Conservation (phyloP, 2,888 invertebrate species). For the Hecatera dysodea region DNA sequence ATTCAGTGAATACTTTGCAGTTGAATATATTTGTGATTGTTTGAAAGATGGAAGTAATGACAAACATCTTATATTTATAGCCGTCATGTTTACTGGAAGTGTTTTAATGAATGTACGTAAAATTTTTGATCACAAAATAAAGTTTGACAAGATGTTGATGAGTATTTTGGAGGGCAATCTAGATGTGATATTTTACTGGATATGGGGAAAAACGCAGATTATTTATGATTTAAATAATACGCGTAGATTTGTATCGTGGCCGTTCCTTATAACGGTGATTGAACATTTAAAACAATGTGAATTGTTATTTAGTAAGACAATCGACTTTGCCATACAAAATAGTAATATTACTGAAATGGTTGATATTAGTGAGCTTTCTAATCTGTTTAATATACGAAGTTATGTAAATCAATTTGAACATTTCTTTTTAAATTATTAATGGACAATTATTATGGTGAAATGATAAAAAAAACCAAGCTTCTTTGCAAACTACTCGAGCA, state of each 20-base stretch:
- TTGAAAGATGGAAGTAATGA: conserved; percentile 18
- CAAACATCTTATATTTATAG: neutral
- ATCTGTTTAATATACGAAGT: neutral
- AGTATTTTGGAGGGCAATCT: neutral
- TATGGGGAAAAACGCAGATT: neutral
- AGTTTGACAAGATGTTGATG: conserved; percentile 1
- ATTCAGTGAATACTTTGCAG: conserved; percentile 52
- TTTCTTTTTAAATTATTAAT: too few relatives aligned
- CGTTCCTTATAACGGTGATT: neutral
- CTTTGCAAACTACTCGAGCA: too few relatives aligned
- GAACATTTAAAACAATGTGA: neutral
- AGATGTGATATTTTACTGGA: neutral
- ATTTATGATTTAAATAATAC: neutral
- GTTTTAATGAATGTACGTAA: neutral
- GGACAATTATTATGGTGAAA: too few relatives aligned
- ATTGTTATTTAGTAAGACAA: neutral
- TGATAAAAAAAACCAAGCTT: too few relatives aligned
- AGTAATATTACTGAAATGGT: neutral
- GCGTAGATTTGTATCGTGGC: neutral
- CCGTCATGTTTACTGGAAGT: neutral
- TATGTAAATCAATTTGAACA: neutral
- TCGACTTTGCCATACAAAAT: neutral
- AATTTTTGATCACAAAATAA: conserved; percentile 18
- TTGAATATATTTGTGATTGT: conserved; percentile 44
- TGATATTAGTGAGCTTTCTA: neutral